A percentile compares a stretch with the other conserved stretches of the same genome.
phyloP scores from a whole-genome alignment of 2,888 invertebrate genomes.

The Netelia fuscicornis region DNA sequence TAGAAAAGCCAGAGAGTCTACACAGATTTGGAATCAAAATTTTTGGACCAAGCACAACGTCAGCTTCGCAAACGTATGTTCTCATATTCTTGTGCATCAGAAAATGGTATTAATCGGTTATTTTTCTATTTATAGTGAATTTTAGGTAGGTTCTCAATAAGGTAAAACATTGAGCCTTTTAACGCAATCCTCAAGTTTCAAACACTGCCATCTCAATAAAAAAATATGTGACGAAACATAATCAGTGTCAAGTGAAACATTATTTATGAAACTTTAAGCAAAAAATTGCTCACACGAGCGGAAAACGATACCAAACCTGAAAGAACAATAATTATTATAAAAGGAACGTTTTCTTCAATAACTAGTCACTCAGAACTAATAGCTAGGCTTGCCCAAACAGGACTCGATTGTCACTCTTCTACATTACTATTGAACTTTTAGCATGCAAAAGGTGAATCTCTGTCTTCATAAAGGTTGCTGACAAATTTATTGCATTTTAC shows the following conservation, averaged over 20 bases:
- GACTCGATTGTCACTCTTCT: neutral
- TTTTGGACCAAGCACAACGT: conserved; percentile 94
- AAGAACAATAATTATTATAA: no score
- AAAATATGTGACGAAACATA: no score
- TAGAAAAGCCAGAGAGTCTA: conserved; percentile 88
- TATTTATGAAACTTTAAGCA: no score
- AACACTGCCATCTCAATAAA: no score
- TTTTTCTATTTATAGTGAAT: no score
- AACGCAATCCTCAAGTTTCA: neutral
- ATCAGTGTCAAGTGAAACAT: no score
- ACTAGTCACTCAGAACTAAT: neutral
- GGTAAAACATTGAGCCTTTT: neutral
- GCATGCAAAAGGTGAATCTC: neutral
- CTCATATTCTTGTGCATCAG: neutral
- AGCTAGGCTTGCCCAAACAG: neutral
- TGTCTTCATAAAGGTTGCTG: no score
- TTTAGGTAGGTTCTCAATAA: no score
- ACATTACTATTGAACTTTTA: neutral
- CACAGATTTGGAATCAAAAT: conserved; percentile 93
- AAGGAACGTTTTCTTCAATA: neutral
- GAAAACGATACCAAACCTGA: no score
- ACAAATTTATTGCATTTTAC: no score
- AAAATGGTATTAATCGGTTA: no score
- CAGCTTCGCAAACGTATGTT: conserved; percentile 86
- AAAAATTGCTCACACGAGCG: no score